Percentiles rank a stretch among this genome's conserved stretches.
Evolutionary conservation across 2,113 vertebrate species (phyloP).

Genomic region (Siniperca chuatsi): DNA sequence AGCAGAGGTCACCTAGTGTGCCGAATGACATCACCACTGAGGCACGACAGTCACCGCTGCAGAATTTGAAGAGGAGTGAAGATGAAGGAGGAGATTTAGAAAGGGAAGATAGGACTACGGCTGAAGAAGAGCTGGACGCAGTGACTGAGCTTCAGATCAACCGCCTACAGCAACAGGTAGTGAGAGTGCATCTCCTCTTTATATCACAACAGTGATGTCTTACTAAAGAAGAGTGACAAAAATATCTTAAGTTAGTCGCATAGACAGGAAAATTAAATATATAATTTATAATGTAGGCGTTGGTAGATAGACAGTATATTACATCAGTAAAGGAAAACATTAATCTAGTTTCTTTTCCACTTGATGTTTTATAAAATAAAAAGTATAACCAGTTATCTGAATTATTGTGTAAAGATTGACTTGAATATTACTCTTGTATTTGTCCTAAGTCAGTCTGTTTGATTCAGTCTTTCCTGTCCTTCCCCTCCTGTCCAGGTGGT

Average conservation of each 20-base stretch:
- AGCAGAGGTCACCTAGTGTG: neutral
- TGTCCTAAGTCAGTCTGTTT: neutral
- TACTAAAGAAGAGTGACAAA: neutral
- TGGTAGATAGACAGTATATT: neutral
- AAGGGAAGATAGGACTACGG: constrained; percentile 5
- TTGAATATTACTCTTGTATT: neutral
- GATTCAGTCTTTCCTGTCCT: constrained; percentile 12
- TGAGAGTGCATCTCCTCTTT: neutral
- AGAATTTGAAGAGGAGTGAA: constrained; percentile 11
- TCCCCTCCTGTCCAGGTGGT: constrained; percentile 75
- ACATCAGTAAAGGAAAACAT: neutral
- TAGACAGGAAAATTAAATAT: neutral
- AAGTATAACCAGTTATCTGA: neutral
- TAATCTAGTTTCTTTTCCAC: neutral
- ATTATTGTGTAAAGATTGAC: neutral
- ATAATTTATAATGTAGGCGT: neutral
- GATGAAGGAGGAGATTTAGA: constrained; percentile 37
- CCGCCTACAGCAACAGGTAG: constrained; percentile 70
- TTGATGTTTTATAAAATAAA: neutral
- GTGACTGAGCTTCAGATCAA: constrained; percentile 46
- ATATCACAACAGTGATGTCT: neutral
- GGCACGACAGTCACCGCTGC: neutral
- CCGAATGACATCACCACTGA: constrained; percentile 11
- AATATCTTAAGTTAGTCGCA: neutral
- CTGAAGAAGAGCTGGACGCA: constrained; percentile 31